These are phyloP conservation scores for Rotaria magnacalcarata DNA, from an alignment of 2,888 invertebrate species.

Conservation along the genomic window DNA sequence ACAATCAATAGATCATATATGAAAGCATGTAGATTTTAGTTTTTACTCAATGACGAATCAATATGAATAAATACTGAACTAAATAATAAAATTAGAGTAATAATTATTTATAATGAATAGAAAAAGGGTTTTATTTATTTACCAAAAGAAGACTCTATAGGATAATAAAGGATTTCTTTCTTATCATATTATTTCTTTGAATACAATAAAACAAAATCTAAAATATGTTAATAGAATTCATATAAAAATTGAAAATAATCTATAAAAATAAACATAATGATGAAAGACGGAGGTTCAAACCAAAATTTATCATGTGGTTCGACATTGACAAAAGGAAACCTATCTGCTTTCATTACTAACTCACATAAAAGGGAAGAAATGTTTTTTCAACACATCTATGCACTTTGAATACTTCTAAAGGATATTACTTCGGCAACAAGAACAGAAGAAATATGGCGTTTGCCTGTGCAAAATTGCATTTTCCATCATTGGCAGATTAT, in stretches of 20 bases:
- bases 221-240: not conserved
- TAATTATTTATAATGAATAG: not conserved
- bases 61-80: not conserved
- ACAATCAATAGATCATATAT: not conserved
- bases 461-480: no score
- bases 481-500: no score
- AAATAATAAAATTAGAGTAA: not conserved
- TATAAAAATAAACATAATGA: not conserved
- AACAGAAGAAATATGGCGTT: not conserved
- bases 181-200: not conserved
- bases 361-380: not conserved
- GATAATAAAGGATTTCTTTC: not conserved
- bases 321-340: constrained; percentile 14
- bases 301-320: not conserved
- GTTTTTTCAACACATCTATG: not conserved
- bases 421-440: not conserved
- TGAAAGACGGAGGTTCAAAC: not conserved
- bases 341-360: not conserved
- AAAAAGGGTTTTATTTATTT: not conserved
- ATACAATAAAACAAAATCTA: not conserved
- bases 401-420: not conserved
- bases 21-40: not conserved
- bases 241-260: not conserved
- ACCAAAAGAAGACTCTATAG: not conserved
- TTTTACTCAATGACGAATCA: not conserved